These are phyloP conservation scores for Omphaloscelis lunosa DNA, from an alignment of 2,888 invertebrate genomes.

Conservation along the genomic window DNA sequence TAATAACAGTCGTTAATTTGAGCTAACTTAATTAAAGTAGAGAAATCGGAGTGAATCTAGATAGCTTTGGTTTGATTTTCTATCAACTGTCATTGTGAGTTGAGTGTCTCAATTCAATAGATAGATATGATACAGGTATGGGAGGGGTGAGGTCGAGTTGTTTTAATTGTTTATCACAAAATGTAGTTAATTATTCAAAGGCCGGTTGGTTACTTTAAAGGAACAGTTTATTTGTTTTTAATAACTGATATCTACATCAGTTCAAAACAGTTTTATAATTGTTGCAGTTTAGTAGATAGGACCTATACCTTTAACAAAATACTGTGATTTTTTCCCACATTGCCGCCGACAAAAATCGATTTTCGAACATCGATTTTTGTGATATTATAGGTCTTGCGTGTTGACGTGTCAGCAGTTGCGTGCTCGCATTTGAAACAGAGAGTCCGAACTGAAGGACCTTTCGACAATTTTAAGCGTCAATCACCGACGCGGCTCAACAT, in stretches of 20 bases:
- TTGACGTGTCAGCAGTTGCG: not conserved
- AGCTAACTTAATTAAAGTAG: conserved; percentile 29
- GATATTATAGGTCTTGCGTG: not conserved
- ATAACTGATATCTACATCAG: not conserved
- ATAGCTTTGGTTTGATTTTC: conserved; percentile 12
- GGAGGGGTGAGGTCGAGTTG: too few species aligned
- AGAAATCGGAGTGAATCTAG: conserved; percentile 23
- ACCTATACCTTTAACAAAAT: not conserved
- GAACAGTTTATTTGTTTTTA: not conserved
- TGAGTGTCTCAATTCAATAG: conserved; percentile 1
- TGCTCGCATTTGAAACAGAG: not conserved
- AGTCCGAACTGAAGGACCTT: not conserved
- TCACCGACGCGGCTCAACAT: not conserved
- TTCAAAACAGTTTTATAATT: not conserved
- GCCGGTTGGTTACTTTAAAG: not conserved
- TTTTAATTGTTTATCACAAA: not conserved
- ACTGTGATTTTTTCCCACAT: too few species aligned
- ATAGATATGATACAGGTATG: not conserved
- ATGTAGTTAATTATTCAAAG: not conserved
- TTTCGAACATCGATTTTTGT: too few species aligned
- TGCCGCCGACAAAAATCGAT: too few species aligned
- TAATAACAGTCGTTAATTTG: conserved; percentile 49
- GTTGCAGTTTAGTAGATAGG: not conserved
- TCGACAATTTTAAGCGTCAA: conserved; percentile 9
- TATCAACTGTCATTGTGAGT: not conserved